Base-by-base conservation (phyloP, 2,113 vertebrate genomes). In the Scomber japonicus region DNA sequence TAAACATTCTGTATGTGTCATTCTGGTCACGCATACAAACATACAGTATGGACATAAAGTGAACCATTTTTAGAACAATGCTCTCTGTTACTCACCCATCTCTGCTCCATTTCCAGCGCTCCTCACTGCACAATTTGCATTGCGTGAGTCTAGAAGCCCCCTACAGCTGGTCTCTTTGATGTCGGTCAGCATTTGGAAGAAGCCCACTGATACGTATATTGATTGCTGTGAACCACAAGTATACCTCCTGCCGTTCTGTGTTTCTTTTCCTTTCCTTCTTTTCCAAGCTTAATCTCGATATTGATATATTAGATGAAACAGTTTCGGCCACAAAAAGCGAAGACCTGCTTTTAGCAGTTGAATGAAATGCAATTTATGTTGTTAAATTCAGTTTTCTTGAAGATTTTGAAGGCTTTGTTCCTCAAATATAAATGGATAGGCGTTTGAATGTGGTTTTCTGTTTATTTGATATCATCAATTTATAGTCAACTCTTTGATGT, bases 81-180 rank as follows among this genome's bases (percentile, higher is more conserved):
- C 49, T 65, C 66, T 45, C 63, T 49, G 48, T 65, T 78, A 45
- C 63, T 88, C 78, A 54, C 45, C 55, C 68, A 35, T 51, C 44
- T 45, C 21, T 8, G 12, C 55, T 81, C 65, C 8, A 27, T 24
- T 46, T 31, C 51, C 79, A 51, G 60, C 71, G 24, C 75, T 82
- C 64, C 49, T 76, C 74, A 61, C 67, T 31, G 78, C 70, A 81
- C 62, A 75, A 61, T 91, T 84, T 87, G 72, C 89, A 78, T 89
- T 63, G 84, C 51, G 63, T 75, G 74, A 84, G 67, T 54, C 84
- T 70, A 17, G 66, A 60, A 62, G 75, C 73, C 79, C 87, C 89
- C 86, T 31, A 53, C 86, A 65, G 87, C 45, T 48, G 9, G n/a
- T 35, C n/a, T 48, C 86, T 92, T 90, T 94, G 90, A 93, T 89